phyloP scores from a whole-genome alignment of 1,140 invertebrate genomes.

The Leptinotarsa lineolata region DNA sequence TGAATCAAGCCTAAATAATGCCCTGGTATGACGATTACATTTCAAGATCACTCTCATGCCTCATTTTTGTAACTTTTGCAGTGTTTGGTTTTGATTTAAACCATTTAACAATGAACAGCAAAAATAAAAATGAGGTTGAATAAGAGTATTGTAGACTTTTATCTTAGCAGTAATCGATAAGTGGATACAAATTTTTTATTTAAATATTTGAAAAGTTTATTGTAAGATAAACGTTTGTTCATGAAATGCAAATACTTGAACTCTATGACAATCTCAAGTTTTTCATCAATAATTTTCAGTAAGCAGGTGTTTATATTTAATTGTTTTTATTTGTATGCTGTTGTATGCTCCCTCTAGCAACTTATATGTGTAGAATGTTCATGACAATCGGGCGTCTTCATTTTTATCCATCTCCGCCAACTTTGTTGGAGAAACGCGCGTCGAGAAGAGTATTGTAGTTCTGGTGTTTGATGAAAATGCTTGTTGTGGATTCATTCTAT shows the following conservation, averaged over 20 bases:
- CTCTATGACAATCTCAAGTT: neutral
- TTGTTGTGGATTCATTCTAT: too few species aligned
- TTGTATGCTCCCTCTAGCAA: too few species aligned
- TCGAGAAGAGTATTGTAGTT: too few species aligned
- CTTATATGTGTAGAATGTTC: too few species aligned
- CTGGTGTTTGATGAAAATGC: too few species aligned
- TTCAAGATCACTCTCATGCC: conserved; percentile 7
- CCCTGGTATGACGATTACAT: neutral
- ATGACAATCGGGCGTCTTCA: too few species aligned
- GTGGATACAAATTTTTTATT: neutral
- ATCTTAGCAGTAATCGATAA: neutral
- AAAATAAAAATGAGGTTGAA: conserved; percentile 3
- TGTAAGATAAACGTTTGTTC: conserved; percentile 5
- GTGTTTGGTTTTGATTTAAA: neutral
- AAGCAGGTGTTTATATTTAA: conserved; percentile 25
- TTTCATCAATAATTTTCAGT: neutral
- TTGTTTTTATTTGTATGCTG: conserved; percentile 14
- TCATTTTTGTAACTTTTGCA: neutral
- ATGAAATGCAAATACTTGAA: conserved; percentile 5
- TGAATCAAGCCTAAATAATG: neutral
- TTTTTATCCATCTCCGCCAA: too few species aligned
- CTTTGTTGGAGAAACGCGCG: too few species aligned
- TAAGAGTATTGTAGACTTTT: neutral
- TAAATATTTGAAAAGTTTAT: neutral
- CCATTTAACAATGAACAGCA: neutral